Conservation (phyloP, 37 sponge, comb jelly and placozoan species). For the Cladorhizidae sp. region DNA sequence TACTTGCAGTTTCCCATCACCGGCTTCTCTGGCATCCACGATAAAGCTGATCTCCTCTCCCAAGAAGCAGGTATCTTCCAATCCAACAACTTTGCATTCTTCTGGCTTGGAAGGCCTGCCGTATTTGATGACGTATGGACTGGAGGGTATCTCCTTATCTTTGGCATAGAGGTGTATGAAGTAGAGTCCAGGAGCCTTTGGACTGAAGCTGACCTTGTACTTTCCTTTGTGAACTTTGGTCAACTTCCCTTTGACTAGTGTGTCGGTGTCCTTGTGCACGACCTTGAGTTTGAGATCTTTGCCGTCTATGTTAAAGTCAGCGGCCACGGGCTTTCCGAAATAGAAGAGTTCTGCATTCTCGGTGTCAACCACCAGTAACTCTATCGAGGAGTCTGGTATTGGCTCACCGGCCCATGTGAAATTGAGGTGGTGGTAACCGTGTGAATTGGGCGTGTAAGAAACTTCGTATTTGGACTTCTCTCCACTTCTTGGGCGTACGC, state of each 20-base stretch:
- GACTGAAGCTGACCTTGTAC: conserved; percentile 30
- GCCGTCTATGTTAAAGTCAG: conserved; percentile 21
- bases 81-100: conserved; percentile 25
- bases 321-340: conserved; percentile 21
- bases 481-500: not conserved
- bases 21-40: conserved; percentile 49
- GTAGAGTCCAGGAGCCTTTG: conserved; percentile 56
- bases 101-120: conserved; percentile 54
- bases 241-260: conserved; percentile 44
- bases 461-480: conserved; percentile 8
- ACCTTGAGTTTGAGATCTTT: conserved; percentile 49
- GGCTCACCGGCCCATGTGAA: conserved; percentile 18
- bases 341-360: conserved; percentile 1
- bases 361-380: conserved; percentile 27
- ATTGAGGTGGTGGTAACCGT: conserved; percentile 23
- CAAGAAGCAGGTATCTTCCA: conserved; percentile 3
- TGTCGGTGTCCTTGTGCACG: conserved; percentile 21
- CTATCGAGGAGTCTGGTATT: conserved; percentile 13
- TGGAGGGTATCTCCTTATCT: conserved; percentile 49
- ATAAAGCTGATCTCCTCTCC: conserved; percentile 33
- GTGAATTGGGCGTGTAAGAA: conserved; percentile 5
- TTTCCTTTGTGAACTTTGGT: conserved; percentile 35
- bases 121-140: conserved; percentile 68
- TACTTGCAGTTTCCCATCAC: conserved; percentile 38
- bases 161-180: conserved; percentile 40